These are phyloP conservation scores for Phortica okadai DNA, from an alignment of 2,888 invertebrate genomes.

Conservation along the genomic window DNA sequence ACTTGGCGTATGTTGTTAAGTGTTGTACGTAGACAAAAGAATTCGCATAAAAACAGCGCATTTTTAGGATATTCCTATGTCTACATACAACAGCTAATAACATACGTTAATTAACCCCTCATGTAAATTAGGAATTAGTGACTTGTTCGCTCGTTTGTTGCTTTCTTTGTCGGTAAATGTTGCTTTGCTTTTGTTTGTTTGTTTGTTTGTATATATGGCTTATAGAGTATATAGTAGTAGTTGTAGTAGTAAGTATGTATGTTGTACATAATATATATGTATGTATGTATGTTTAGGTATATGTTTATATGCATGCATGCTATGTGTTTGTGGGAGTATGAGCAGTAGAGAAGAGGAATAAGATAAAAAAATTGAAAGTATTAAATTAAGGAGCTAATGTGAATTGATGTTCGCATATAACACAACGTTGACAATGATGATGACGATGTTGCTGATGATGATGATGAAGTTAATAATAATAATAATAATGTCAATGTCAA, in stretches of 20 bases:
- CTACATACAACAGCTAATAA: too few relatives aligned
- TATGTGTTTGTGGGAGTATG: slow-evolving; percentile 24
- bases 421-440: neutral
- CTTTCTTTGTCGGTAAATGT: slow-evolving; percentile 1
- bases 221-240: slow-evolving; percentile 5
- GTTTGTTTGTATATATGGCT: slow-evolving; percentile 28
- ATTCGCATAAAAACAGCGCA: too few relatives aligned
- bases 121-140: neutral
- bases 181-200: slow-evolving; percentile 2
- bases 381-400: neutral
- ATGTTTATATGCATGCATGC: slow-evolving; percentile 12
- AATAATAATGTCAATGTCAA: slow-evolving; percentile 2
- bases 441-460: slow-evolving; percentile 25
- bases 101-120: too few relatives aligned
- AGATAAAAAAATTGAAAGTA: neutral
- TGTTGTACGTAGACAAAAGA: too few relatives aligned
- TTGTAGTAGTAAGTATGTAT: slow-evolving; percentile 30
- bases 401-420: neutral
- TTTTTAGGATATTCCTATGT: too few relatives aligned
- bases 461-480: slow-evolving; percentile 30
- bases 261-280: slow-evolving; percentile 3
- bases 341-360: slow-evolving; percentile 35
- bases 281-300: neutral
- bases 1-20: too few relatives aligned
- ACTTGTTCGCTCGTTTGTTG: neutral